These are phyloP conservation scores for Noctua janthe DNA, from an alignment of 2,888 invertebrate genomes.

Conservation along the genomic window DNA sequence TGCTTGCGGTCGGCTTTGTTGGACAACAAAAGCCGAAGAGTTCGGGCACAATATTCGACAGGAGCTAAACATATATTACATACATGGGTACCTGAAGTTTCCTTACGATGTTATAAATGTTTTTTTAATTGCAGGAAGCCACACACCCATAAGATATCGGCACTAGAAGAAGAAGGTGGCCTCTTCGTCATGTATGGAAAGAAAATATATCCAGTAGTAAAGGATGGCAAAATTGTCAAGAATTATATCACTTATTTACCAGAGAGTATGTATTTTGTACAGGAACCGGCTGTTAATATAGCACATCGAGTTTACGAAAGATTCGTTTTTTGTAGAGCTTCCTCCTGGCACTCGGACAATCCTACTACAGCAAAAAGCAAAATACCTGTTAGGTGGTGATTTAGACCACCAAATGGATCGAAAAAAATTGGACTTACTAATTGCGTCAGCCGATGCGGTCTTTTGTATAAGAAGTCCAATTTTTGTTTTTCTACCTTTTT, in stretches of 20 bases:
- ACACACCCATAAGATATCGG: constrained; percentile 74
- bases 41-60: neutral
- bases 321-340: neutral
- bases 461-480: neutral
- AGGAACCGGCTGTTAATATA: neutral
- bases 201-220: constrained; percentile 82
- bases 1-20: neutral
- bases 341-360: neutral
- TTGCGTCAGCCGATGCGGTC: neutral
- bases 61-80: neutral
- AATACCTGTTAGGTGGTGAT: neutral
- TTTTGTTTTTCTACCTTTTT: neutral
- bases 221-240: constrained; percentile 77
- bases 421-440: neutral
- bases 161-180: constrained; percentile 81
- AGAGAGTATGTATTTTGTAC: constrained; percentile 74
- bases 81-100: neutral
- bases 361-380: neutral
- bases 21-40: neutral
- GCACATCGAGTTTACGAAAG: neutral
- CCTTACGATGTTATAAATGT: neutral
- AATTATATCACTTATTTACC: constrained; percentile 75
- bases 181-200: constrained; percentile 82
- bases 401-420: neutral
- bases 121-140: constrained; percentile 77